These are phyloP conservation scores for Xyliphius kryptos DNA, from an alignment of 2,113 vertebrate genomes.

Conservation along the genomic window DNA sequence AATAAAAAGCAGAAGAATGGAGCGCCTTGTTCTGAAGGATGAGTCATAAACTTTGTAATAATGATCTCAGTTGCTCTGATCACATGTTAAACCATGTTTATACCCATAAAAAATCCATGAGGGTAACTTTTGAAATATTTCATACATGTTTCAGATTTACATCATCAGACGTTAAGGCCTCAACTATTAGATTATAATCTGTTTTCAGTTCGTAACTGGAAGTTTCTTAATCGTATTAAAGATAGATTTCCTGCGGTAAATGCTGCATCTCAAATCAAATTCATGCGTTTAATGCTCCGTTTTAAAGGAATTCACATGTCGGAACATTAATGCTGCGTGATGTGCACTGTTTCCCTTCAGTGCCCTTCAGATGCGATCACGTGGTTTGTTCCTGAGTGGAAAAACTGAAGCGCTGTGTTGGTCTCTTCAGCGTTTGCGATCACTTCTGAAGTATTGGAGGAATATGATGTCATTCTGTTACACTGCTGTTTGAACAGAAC, in stretches of 20 bases:
- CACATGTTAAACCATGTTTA: neutral
- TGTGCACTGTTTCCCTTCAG: slow-evolving; percentile 28
- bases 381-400: slow-evolving; percentile 53
- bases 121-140: neutral
- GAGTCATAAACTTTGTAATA: slow-evolving; percentile 29
- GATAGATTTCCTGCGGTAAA: too few species aligned
- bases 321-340: neutral
- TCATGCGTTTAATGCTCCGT: neutral
- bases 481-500: too few species aligned
- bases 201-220: neutral
- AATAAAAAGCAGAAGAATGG: too few species aligned
- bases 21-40: neutral
- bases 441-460: too few species aligned
- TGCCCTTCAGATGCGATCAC: slow-evolving; percentile 49
- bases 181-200: too few species aligned
- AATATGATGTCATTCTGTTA: too few species aligned
- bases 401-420: slow-evolving; percentile 36
- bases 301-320: slow-evolving; percentile 9
- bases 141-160: neutral
- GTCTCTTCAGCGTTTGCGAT: neutral
- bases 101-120: neutral
- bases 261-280: too few species aligned
- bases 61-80: slow-evolving; percentile 15
- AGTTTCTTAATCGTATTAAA: too few species aligned
- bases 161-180: too few species aligned